Base-by-base conservation (phyloP, 2,797 vertebrate genomes). In the Smutsia gigantea region DNA sequence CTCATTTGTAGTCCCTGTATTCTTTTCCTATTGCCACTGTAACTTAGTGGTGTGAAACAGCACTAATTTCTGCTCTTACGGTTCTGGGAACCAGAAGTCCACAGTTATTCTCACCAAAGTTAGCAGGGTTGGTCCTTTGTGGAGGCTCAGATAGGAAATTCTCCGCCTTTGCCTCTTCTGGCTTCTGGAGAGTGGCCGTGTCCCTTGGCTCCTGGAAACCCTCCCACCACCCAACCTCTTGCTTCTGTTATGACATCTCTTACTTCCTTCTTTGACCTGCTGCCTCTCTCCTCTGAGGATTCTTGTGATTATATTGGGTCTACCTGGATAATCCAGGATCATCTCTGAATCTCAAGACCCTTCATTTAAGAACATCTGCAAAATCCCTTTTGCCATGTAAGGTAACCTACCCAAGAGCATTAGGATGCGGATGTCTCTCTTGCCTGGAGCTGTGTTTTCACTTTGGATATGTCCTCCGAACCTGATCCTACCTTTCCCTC, bases 181-280 rank as follows among this genome's bases (percentile, higher is more conserved):
- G 2, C 17, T 75, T 81, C 79, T 25, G 5, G 2, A 2, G 39
- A 21, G 64, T 0, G 0, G 51, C 79, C 14, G 42, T 71, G 25
- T 25, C 21, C 49, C 64, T 61, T 6, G 68, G 42, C 63, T 86
- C 19, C 37, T 39, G 34, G 51, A 19, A 53, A 1, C 71, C 71
- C 21, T 53, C 14, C 10, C 21, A 5, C 71, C 69, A 12, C 37
- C 87, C 9, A 13, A 2, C 42, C 53, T 51, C 59, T 55, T 12
- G 23, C 17, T 12, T 81, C 39, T 31, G n/a, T 55, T 21, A 39
- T 39, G 11, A 14, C 23, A 31, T 14, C 77, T 64, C 17, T 25
- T 6, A 1, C 34, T 13, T 42, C 39, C 63, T 71, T 21, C 77
- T 51, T 9, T 6, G 66, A 25, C 25, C 25, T 8, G 57, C 21